These are phyloP conservation scores for Galerucella nymphaeae DNA, from an alignment of 2,888 invertebrate species.

Conservation along the genomic window DNA sequence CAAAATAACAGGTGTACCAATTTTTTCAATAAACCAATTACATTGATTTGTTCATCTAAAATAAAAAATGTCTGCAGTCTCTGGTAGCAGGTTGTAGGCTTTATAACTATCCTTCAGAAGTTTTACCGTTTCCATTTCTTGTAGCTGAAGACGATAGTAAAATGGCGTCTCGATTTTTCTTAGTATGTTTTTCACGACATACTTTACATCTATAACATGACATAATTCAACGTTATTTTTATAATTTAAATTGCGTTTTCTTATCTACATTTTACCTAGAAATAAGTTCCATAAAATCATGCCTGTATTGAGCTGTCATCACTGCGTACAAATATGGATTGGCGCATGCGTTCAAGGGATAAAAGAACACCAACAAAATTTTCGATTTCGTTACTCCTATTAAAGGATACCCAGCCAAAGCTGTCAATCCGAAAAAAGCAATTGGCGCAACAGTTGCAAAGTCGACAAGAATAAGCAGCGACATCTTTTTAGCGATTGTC, in stretches of 20 bases:
- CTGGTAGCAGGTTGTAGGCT: too few species aligned
- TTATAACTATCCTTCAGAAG: too few species aligned
- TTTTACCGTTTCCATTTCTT: too few species aligned
- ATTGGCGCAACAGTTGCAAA: constrained; percentile 85
- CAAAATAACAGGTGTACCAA: too few species aligned
- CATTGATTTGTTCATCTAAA: too few species aligned
- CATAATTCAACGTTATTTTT: too few species aligned
- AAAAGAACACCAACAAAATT: constrained; percentile 88
- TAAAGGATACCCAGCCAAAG: constrained; percentile 83
- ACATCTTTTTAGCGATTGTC: constrained; percentile 90
- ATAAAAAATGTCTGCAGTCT: too few species aligned
- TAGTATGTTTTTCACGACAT: too few species aligned
- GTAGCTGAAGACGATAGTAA: too few species aligned
- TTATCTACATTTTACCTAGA: constrained; percentile 67
- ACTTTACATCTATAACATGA: too few species aligned
- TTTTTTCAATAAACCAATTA: too few species aligned
- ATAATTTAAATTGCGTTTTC: background rate
- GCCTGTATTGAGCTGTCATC: constrained; percentile 86
- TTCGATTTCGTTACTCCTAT: constrained; percentile 85
- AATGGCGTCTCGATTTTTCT: too few species aligned
- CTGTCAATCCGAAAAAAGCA: constrained; percentile 88
- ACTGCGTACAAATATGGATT: constrained; percentile 94
- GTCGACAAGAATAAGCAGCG: constrained; percentile 86
- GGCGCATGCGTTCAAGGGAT: constrained; percentile 91
- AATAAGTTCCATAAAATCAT: constrained; percentile 77